Conservation (phyloP, 1,140 invertebrate species). For the Ceratoteleas bidentatus region DNA sequence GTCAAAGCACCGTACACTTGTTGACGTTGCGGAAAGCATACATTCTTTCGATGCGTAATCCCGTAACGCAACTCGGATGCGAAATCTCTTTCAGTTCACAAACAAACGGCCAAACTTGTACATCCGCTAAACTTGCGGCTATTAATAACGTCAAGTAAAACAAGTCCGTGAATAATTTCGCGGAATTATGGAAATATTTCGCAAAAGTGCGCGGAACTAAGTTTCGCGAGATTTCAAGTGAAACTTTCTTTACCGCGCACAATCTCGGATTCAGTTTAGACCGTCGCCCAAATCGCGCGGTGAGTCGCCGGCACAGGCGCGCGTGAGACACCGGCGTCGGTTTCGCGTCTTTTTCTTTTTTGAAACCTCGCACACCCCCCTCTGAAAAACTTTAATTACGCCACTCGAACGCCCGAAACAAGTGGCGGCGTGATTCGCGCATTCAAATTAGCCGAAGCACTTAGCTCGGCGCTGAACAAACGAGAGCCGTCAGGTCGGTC, state of each 20-base stretch:
- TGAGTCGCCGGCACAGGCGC: not conserved
- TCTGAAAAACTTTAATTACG: slow-evolving; percentile 30
- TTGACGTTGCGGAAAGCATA: not conserved
- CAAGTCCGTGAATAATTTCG: slow-evolving; percentile 42
- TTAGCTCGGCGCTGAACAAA: slow-evolving; percentile 43
- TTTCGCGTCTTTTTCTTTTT: not conserved
- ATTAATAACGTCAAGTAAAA: slow-evolving; percentile 47
- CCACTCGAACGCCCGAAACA: slow-evolving; percentile 6
- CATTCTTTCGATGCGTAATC: slow-evolving; percentile 12
- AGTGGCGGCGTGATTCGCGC: slow-evolving; percentile 7
- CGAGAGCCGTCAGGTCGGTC: slow-evolving; percentile 37
- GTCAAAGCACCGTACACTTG: not conserved
- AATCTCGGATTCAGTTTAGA: slow-evolving; percentile 42
- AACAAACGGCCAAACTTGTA: slow-evolving; percentile 34
- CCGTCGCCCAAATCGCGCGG: slow-evolving; percentile 11
- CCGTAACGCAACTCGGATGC: slow-evolving; percentile 17
- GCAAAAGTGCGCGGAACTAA: slow-evolving; percentile 35
- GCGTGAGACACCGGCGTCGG: not conserved
- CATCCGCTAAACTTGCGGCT: slow-evolving; percentile 30
- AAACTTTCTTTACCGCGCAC: slow-evolving; percentile 27
- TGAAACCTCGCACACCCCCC: not conserved
- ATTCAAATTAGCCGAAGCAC: slow-evolving; percentile 37
- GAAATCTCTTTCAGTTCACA: slow-evolving; percentile 24
- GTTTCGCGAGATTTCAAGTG: slow-evolving; percentile 45
- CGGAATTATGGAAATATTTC: slow-evolving; percentile 49